Evolutionary conservation across 2,113 vertebrate species (phyloP).

Genomic region (Apistogramma diplotaenia): DNA sequence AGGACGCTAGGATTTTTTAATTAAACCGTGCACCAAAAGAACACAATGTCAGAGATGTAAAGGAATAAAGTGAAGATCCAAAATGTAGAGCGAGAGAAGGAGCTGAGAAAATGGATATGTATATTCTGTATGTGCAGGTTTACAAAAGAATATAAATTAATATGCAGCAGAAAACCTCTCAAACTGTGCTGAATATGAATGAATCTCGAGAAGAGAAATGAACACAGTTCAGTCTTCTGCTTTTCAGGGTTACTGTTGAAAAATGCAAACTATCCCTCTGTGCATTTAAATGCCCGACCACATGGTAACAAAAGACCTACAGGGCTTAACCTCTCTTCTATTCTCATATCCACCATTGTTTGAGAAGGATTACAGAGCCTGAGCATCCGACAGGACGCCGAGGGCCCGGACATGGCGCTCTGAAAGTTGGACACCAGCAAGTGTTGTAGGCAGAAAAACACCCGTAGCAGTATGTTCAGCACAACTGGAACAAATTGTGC

Average conservation of each 20-base stretch:
- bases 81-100: background rate
- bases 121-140: background rate
- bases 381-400: slow-evolving; percentile 32
- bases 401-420: slow-evolving; percentile 18
- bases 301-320: slow-evolving; percentile 27
- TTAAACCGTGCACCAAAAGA: background rate
- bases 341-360: slow-evolving; percentile 60
- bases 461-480: slow-evolving; percentile 37
- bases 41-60: background rate
- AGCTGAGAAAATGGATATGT: background rate
- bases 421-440: slow-evolving; percentile 15
- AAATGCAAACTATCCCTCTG: background rate
- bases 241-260: background rate
- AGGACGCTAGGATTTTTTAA: background rate
- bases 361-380: slow-evolving; percentile 58
- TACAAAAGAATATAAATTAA: background rate
- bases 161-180: background rate
- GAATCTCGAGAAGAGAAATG: background rate
- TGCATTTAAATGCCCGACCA: slow-evolving; percentile 29
- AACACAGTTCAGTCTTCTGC: background rate
- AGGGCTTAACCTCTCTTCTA: slow-evolving; percentile 45
- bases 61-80: background rate
- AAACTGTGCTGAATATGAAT: background rate
- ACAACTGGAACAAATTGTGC: slow-evolving; percentile 22
- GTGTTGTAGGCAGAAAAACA: slow-evolving; percentile 14